These are phyloP conservation scores for Rhinopithecus roxellana DNA, from an alignment of 2,113 vertebrate species.

Conservation along the genomic window DNA sequence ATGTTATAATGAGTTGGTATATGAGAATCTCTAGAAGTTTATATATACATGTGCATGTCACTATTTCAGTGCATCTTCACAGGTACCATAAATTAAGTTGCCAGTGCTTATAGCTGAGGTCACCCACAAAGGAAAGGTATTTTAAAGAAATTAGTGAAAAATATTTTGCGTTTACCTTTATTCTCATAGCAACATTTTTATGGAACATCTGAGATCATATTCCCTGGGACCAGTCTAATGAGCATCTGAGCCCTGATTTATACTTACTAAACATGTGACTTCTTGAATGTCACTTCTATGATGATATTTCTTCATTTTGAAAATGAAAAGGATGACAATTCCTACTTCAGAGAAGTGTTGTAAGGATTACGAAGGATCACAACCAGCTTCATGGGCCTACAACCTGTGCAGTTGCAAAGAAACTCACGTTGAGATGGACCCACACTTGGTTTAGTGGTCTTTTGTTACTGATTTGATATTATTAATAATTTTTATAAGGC, in stretches of 20 bases:
- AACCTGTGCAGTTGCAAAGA: not conserved
- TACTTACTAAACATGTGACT: not conserved
- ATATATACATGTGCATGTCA: not conserved
- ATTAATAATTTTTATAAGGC: not conserved
- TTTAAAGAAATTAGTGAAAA: not conserved
- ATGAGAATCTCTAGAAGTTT: not conserved
- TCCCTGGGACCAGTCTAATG: too few relatives aligned
- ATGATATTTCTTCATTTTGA: not conserved
- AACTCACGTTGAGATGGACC: not conserved
- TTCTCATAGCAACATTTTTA: not conserved
- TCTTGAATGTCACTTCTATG: not conserved
- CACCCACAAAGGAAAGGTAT: not conserved
- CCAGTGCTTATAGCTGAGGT: not conserved
- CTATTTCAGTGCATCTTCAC: not conserved
- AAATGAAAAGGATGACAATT: not conserved
- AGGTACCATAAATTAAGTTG: not conserved
- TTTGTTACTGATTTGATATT: not conserved
- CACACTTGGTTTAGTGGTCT: not conserved
- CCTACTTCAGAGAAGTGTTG: not conserved
- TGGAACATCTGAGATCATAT: not conserved
- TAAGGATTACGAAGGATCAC: not conserved
- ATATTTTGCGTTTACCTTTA: not conserved
- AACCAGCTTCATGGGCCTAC: not conserved
- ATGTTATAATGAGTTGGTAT: not conserved
- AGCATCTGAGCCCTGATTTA: not conserved